A percentile compares a stretch with the other conserved stretches of the same genome.
Conservation (phyloP, 2,888 invertebrate species). For the Lasioglossum leucozonium region DNA sequence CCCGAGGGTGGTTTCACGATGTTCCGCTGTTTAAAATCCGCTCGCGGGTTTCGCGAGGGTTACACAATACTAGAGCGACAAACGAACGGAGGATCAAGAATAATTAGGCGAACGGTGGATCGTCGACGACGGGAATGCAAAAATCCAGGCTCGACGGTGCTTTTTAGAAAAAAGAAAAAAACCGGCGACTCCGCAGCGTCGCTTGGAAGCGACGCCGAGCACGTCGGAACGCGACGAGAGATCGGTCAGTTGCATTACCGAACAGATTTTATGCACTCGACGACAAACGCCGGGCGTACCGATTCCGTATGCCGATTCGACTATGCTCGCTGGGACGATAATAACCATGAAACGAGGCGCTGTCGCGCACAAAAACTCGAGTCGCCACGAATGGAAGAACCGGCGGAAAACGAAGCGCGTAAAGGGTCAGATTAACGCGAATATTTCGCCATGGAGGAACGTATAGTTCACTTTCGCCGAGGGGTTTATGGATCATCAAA, state of each 20-base stretch:
- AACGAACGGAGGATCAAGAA: conserved; percentile 18
- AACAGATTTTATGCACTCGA: conserved; percentile 24
- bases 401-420: conserved; percentile 9
- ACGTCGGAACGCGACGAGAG: neutral
- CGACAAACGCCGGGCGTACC: neutral
- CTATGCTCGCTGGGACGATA: conserved; percentile 40
- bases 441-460: neutral
- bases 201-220: neutral
- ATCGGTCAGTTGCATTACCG: neutral
- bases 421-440: neutral
- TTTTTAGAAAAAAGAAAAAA: neutral
- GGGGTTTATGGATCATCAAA: neutral
- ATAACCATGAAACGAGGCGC: conserved; percentile 54
- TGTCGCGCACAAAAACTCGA: conserved; percentile 33
- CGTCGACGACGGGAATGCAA: neutral
- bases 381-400: conserved; percentile 35
- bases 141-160: neutral
- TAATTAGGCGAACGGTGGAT: conserved; percentile 17
- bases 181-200: no score
- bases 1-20: neutral
- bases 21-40: neutral
- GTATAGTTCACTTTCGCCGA: neutral
- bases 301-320: neutral
- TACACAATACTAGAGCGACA: neutral
- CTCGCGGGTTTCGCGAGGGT: neutral